Evolutionary conservation across 2,113 vertebrate genomes (phyloP), one percentile per base, ranked within the genome.

Genomic region (Chaetops frenatus): DNA sequence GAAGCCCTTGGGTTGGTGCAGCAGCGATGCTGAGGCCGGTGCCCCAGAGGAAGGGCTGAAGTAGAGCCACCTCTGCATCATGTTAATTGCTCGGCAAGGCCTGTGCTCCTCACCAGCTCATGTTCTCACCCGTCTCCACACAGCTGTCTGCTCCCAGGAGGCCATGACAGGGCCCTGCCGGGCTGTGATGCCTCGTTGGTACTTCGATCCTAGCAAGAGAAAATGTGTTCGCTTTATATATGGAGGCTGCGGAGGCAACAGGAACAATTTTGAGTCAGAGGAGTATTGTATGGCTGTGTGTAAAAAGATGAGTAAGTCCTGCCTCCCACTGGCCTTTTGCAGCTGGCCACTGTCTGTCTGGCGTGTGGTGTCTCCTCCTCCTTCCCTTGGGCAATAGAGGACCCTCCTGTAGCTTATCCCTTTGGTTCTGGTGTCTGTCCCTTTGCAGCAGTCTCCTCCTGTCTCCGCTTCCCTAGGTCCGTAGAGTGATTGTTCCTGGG

Each of bases 191-290:
- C 98, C 98, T 88, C 99, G 99, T 97, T 99, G 99, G 99, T 99
- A 99, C 98, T 99, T 99, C 98, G 98, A 99, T 98, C 82, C 98
- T 97, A 97, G 97, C 98, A 98, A 98, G 98, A 98, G 98, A 98
- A 99, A 99, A 96, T 99, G 99, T 86, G 89, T 98, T 97, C 99
- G 97, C 97, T 99, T 99, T 99, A 98, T 98, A 97, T 99, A 99
- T 92, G 99, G 99, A 96, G 99, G 99, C 99, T 99, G 99, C 82
- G 99, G 98, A 96, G 99, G 99, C 98, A 99, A 99, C 98, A 98
- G 99, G 98, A 99, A 99, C 99, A 99, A 99, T 99, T 99, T 99
- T 99, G 98, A 99, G 98, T 99, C 99, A 89, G 98, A 99, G 99
- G 99, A 99, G 70, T 99, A 99, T 99, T 99, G 99, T 98, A 98